These are phyloP conservation scores for Semaprochilodus insignis DNA, from an alignment of 2,797 vertebrate genomes.

Conservation along the genomic window DNA sequence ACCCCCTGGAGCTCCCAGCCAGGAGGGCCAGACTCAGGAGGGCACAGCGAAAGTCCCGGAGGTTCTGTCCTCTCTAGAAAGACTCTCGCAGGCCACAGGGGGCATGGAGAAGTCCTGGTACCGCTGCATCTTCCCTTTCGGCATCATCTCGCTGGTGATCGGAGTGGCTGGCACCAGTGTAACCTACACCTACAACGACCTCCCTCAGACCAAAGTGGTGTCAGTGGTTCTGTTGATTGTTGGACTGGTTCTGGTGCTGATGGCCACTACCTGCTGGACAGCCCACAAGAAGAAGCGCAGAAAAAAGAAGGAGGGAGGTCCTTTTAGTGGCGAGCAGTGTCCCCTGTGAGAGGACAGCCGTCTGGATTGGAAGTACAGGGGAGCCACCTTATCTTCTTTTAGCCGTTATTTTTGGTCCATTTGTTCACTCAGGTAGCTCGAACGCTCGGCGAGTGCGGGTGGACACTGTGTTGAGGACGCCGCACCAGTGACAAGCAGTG, in stretches of 20 bases:
- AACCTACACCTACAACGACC: constrained; percentile 89
- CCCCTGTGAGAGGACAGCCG: constrained; percentile 71
- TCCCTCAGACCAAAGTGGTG: constrained; percentile 90
- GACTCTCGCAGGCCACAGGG: constrained; percentile 89
- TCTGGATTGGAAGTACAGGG: neutral
- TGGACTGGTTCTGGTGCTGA: constrained; percentile 75
- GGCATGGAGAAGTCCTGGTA: constrained; percentile 89
- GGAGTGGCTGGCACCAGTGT: constrained; percentile 88
- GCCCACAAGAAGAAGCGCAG: constrained; percentile 80
- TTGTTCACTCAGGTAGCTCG: constrained; percentile 39
- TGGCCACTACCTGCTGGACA: constrained; percentile 79
- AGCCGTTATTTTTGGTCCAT: neutral
- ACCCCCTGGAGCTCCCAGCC: constrained; percentile 65
- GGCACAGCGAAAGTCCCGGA: constrained; percentile 79
- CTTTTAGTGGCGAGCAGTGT: constrained; percentile 79
- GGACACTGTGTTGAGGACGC: constrained; percentile 6
- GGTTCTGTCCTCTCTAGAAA: constrained; percentile 86
- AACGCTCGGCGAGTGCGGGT: neutral
- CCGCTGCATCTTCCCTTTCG: constrained; percentile 83
- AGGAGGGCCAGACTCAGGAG: constrained; percentile 72
- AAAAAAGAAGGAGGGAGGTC: constrained; percentile 79
- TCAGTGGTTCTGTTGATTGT: constrained; percentile 83
- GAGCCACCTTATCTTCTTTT: constrained; percentile 15
- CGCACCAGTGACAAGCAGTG: neutral
- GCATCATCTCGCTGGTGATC: constrained; percentile 91